These are phyloP conservation scores for Eumeta japonica DNA, from an alignment of 1,140 invertebrate species.

Conservation along the genomic window DNA sequence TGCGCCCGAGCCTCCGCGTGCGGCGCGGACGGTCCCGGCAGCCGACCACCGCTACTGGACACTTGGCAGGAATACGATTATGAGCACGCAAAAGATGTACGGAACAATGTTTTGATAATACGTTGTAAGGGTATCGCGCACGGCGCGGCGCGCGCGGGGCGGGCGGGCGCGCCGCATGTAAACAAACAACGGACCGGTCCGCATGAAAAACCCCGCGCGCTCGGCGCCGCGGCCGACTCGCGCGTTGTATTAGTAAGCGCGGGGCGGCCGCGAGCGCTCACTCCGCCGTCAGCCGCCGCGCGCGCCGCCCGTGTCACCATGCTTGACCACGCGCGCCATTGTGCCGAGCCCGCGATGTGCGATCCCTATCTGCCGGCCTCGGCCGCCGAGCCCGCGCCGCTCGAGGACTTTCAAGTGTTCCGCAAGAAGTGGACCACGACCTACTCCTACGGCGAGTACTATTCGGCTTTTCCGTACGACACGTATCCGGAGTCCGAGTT, in stretches of 20 bases:
- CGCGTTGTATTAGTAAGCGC: background rate
- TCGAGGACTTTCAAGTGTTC: slow-evolving; percentile 36
- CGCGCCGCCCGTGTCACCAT: slow-evolving; percentile 28
- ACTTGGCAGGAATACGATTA: too few species aligned
- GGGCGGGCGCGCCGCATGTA: background rate
- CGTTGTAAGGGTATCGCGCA: too few species aligned
- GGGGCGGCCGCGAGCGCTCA: slow-evolving; percentile 12
- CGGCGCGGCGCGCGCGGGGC: too few species aligned
- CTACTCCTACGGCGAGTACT: slow-evolving; percentile 41
- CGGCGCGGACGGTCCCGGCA: too few species aligned
- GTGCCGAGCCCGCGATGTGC: slow-evolving; percentile 38
- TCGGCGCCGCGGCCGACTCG: too few species aligned
- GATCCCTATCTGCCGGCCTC: slow-evolving; percentile 26
- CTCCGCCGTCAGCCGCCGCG: slow-evolving; percentile 36
- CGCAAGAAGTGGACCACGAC: slow-evolving; percentile 36
- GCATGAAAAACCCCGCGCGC: background rate
- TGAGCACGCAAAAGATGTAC: too few species aligned
- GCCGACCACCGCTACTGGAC: too few species aligned
- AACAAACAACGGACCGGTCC: slow-evolving; percentile 1
- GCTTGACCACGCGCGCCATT: slow-evolving; percentile 44
- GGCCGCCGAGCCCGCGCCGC: slow-evolving; percentile 25
- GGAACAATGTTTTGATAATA: too few species aligned
- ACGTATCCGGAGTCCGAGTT: slow-evolving; percentile 23
- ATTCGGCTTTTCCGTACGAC: slow-evolving; percentile 30
- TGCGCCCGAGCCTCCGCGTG: too few species aligned